Evolutionary conservation across 2,888 invertebrate species (phyloP).

Genomic region (Boloria selene): DNA sequence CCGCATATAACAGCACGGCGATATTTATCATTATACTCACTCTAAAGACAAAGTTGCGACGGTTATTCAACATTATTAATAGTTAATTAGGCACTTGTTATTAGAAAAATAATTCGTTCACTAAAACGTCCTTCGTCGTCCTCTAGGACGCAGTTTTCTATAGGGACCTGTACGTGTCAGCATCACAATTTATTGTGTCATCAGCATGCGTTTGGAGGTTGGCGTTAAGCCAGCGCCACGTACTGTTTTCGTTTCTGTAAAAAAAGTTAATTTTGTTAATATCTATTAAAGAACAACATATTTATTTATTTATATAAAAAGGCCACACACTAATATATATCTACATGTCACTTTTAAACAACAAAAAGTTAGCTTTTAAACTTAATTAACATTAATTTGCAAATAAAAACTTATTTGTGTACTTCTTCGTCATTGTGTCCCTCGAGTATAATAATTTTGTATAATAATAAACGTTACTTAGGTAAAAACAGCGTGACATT

Average conservation of each 20-base stretch:
- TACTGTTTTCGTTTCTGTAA: conserved; percentile 61
- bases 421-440: too few relatives aligned
- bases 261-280: conserved; percentile 45
- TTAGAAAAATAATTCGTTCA: conserved; percentile 56
- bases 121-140: conserved; percentile 79
- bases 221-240: conserved; percentile 65
- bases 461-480: too few relatives aligned
- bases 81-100: conserved; percentile 71
- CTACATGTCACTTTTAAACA: too few relatives aligned
- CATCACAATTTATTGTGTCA: conserved; percentile 81
- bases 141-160: conserved; percentile 81
- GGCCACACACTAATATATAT: not conserved
- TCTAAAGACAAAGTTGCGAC: conserved; percentile 87
- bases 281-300: not conserved
- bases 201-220: conserved; percentile 65
- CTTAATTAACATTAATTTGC: too few relatives aligned
- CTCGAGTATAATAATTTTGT: too few relatives aligned
- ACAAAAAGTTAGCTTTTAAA: too few relatives aligned
- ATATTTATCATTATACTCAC: conserved; percentile 89
- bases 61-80: conserved; percentile 69
- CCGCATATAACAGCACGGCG: conserved; percentile 87
- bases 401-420: too few relatives aligned
- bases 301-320: not conserved
- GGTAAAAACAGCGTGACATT: too few relatives aligned
- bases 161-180: conserved; percentile 74